Evolutionary conservation across 2,888 invertebrate genomes (phyloP), one percentile per base, ranked within the genome.

Genomic region (Buathra laborator): DNA sequence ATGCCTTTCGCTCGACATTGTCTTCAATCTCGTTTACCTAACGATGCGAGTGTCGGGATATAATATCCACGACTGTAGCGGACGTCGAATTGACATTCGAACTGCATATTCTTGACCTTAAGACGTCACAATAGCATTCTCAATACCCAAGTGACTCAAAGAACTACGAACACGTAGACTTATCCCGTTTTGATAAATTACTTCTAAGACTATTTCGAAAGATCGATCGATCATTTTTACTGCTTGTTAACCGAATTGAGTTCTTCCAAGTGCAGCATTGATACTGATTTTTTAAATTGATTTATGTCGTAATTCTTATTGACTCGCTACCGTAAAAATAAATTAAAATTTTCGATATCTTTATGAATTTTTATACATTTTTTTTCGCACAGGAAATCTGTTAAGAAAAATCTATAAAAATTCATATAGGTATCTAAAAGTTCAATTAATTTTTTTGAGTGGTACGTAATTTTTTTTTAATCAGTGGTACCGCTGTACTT

Each of bases 51-150:
- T 29, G 43, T 32, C 53, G 53, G 32, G 24, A 44, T n/a, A 71
- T 5, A 32, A 59, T 43, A 32, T 51, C 14, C 9, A 56, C 70
- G 43, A 43, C 12, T 14, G 19, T 29, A 24, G 16, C 19, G 32
- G 56, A 78, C 62, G 29, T 46, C 24, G 70, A 79, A 79, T 71
- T 79, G 62, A 79, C 78, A 62, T 64, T n/a, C 70, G 62, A 68
- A 79, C 70, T 32, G 46, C 78, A 56, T 37, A 24, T 44, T 48
- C 46, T 56, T 19, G 68, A 56, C 70, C 53, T 59, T 19, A 7
- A 6, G 32, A 59, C 14, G 14, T 32, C 59, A 32, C 59, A 62
- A 62, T 29, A 29, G 2, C 59, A 62, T 62, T 32, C n/a, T 14
- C 32, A 29, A 62, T 29, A n/a, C 59, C 19, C 0, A 1, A 59